A percentile compares a stretch with the other conserved stretches of the same genome.
These are phyloP conservation scores for Gymnorhina tibicen DNA, from an alignment of 2,113 vertebrate species.

Conservation along the genomic window DNA sequence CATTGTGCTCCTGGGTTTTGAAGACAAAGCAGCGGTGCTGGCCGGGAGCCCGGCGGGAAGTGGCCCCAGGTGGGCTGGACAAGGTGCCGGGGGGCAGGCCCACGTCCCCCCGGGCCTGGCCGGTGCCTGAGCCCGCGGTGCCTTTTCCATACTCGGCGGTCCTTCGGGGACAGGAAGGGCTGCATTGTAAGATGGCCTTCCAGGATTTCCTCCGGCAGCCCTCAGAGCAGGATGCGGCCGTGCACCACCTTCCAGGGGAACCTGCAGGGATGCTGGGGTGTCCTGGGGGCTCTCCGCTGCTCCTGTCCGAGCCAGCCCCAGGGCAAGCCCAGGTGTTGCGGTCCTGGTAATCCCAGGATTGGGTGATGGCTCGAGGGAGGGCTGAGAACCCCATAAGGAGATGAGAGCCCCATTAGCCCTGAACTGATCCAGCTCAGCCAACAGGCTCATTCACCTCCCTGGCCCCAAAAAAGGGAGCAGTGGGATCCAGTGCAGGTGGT, in stretches of 20 bases:
- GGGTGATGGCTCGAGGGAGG: fast-evolving
- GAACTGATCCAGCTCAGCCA: background rate
- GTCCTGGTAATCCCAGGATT: background rate
- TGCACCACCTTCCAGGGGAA: background rate
- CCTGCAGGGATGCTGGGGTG: background rate
- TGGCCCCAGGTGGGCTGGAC: conserved; percentile 21
- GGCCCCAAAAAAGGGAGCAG: background rate
- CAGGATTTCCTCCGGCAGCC: conserved; percentile 54
- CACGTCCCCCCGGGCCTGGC: background rate
- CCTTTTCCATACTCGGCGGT: background rate
- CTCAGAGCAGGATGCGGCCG: background rate
- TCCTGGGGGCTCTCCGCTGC: background rate
- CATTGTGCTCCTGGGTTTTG: background rate
- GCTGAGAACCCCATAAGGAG: background rate
- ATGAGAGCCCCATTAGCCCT: background rate
- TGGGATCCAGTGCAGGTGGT: background rate
- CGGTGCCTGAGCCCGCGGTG: background rate
- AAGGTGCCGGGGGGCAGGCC: background rate
- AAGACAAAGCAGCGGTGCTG: background rate
- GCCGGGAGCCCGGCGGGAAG: background rate
- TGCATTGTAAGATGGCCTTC: conserved; percentile 52
- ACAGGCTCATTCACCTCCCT: background rate
- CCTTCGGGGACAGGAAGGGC: conserved; percentile 35
- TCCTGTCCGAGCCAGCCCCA: background rate
- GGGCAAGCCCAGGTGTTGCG: fast-evolving